Percentiles rank a stretch among this genome's conserved stretches.
These are phyloP conservation scores for Sesia bembeciformis DNA, from an alignment of 2,888 invertebrate species.

Conservation along the genomic window DNA sequence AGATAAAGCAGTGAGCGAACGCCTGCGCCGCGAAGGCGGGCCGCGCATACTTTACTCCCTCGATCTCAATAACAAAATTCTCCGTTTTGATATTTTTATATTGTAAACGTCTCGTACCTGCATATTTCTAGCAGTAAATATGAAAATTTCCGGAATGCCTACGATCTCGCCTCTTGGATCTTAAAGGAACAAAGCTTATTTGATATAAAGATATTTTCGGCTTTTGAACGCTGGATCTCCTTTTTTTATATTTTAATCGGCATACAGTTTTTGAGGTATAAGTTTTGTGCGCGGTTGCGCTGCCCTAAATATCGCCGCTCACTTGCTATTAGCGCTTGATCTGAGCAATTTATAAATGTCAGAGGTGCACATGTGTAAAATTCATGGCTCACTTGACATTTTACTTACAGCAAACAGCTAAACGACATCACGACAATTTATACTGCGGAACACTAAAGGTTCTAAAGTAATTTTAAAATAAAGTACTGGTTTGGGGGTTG, in stretches of 20 bases:
- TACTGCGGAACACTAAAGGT: neutral
- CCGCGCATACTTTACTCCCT: slow-evolving; percentile 64
- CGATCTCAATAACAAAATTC: slow-evolving; percentile 75
- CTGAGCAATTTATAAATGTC: neutral
- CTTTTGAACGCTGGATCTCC: slow-evolving; percentile 12
- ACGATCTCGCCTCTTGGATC: slow-evolving; percentile 50
- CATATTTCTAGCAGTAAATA: slow-evolving; percentile 75
- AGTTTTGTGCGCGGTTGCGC: neutral
- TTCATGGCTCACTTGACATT: neutral
- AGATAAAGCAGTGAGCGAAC: slow-evolving; percentile 18
- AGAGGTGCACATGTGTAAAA: neutral
- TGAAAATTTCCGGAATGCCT: slow-evolving; percentile 73
- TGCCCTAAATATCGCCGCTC: neutral
- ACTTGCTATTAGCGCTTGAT: neutral
- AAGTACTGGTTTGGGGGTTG: no score
- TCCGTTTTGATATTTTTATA: slow-evolving; percentile 74
- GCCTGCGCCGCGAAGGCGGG: slow-evolving; percentile 34
- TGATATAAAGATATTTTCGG: slow-evolving; percentile 55
- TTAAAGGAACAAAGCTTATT: slow-evolving; percentile 59
- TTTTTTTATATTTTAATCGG: slow-evolving; percentile 14
- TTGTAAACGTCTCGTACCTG: slow-evolving; percentile 73
- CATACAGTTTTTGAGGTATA: slow-evolving; percentile 1
- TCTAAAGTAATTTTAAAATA: neutral
- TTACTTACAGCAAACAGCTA: neutral
- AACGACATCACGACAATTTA: neutral